phyloP scores from a whole-genome alignment of 2,113 vertebrate genomes.

The Solenodon paradoxus region DNA sequence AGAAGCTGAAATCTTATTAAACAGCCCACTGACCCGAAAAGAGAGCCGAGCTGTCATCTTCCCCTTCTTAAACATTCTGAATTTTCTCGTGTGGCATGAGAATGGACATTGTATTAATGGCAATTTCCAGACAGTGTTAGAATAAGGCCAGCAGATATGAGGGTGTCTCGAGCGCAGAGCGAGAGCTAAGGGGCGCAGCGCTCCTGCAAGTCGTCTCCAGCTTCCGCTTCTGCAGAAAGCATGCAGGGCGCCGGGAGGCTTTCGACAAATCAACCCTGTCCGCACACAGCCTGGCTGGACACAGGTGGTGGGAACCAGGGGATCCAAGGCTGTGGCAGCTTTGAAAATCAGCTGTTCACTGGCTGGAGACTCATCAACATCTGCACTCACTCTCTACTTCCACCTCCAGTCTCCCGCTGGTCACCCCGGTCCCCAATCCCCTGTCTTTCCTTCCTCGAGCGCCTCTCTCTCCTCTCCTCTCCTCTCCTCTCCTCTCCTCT shows the following conservation, averaged over 20 bases:
- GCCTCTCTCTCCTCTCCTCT: no score
- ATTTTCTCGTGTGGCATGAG: not conserved
- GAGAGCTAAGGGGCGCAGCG: not conserved
- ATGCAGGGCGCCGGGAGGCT: accelerated
- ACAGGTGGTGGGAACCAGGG: not conserved
- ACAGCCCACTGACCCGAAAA: slow-evolving; percentile 47
- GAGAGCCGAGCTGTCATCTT: not conserved
- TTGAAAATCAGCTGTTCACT: not conserved
- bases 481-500: no score
- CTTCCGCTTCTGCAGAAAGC: not conserved
- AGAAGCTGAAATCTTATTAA: slow-evolving; percentile 27
- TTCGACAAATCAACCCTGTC: not conserved
- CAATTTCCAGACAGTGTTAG: not conserved
- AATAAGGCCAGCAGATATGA: not conserved
- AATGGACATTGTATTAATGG: not conserved
- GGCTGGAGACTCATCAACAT: not conserved
- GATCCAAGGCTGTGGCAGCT: not conserved
- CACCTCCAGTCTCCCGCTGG: not conserved
- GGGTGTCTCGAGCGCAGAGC: accelerated
- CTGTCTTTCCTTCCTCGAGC: not conserved
- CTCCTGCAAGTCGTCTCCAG: accelerated
- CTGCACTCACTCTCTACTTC: accelerated
- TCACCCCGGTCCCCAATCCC: accelerated
- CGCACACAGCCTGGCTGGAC: accelerated
- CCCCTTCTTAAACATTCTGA: not conserved